Base-by-base conservation (phyloP, 2,797 vertebrate genomes). In the Notolepis coatsorum region DNA sequence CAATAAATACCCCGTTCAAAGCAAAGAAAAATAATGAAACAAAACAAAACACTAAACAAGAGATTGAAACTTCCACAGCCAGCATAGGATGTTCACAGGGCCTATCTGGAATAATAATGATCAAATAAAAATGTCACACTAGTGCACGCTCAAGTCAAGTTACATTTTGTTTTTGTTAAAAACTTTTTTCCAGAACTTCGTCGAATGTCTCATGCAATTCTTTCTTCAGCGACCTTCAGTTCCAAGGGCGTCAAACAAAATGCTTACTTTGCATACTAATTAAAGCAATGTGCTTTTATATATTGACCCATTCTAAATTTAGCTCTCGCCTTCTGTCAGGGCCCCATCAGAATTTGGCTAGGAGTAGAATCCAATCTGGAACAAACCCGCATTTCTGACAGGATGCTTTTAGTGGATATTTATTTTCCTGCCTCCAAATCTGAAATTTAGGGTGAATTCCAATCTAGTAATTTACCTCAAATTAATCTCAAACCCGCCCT, bases 1-100 rank as follows among this genome's bases (percentile, higher is more conserved):
- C 53, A 37, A 73, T 69, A 86, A 87, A 85, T 81, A 77, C 74
- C 43, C 41, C 37, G 65, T 65, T 65, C 35, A 65, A 58, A 64
- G 59, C 12, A 24, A n/a, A n/a, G n/a, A n/a, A 67, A 28, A 64
- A 53, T 43, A 18, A 42, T 0, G n/a, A n/a, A 46, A 72, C 15
- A 50, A 3, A 50, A 46, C 48, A 46, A 50, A 37, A 42, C 62
- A 43, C 21, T 24, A 28, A 12, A 4, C 6, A 39, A 35, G 20
- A 37, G 35, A 41, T 28, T n/a, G 7, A 39, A 49, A 28, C 13
- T 60, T 23, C 47, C 28, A 66, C 39, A 10, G 49, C 24, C 57
- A 37, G 62, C 38, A 9, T n/a, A 41, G 55, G 57, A 74, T 49
- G 61, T 52, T 60, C 39, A 69, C 51, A 50, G 25, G 33, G 43